phyloP scores from a whole-genome alignment of 2,113 vertebrate genomes.

The human (Homo sapiens) region DNA sequence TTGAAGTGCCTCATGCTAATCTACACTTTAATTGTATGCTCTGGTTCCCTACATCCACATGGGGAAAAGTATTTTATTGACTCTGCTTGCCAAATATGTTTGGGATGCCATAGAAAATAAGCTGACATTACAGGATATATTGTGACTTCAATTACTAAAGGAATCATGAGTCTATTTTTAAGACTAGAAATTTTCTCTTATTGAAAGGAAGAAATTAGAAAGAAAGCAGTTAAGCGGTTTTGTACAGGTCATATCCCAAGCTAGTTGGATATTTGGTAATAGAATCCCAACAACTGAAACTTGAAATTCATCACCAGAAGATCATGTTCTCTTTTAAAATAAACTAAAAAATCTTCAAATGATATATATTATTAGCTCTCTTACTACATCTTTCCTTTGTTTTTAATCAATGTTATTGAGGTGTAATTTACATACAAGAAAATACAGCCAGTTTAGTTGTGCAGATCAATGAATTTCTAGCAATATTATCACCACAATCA shows the following conservation, averaged over 20 bases:
- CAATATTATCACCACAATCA: neutral
- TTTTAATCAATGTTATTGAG: neutral
- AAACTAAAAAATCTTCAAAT: conserved; percentile 28
- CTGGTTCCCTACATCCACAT: neutral
- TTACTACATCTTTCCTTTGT: neutral
- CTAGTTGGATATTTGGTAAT: conserved; percentile 66
- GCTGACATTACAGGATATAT: neutral
- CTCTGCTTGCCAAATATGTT: neutral
- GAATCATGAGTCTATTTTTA: conserved; percentile 32
- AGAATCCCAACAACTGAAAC: conserved; percentile 48
- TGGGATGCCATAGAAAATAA: neutral
- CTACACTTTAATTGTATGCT: neutral
- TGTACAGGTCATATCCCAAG: conserved; percentile 69
- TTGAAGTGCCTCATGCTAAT: neutral
- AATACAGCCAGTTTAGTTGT: neutral
- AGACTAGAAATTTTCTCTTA: conserved; percentile 32
- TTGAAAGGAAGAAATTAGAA: conserved; percentile 42
- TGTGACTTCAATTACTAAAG: neutral
- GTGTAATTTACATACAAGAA: neutral
- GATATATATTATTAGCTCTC: neutral
- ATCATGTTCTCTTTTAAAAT: conserved; percentile 46
- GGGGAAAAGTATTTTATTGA: neutral
- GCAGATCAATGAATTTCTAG: neutral
- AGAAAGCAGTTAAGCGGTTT: conserved; percentile 34
- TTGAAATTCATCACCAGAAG: conserved; percentile 40